phyloP scores from a whole-genome alignment of 2,113 vertebrate species.

The Galemys pyrenaicus region DNA sequence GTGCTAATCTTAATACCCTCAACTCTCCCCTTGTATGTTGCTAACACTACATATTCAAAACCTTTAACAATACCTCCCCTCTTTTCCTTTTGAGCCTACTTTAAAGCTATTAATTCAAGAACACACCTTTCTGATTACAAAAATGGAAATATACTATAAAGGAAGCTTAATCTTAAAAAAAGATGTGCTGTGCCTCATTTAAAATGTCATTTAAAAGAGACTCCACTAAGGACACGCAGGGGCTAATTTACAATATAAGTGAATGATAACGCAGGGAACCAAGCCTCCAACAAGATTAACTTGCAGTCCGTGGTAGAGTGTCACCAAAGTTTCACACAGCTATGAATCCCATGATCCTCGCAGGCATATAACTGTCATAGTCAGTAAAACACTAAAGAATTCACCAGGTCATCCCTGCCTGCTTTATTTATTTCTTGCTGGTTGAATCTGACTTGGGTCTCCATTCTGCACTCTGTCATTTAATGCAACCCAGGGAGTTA shows the following conservation, averaged over 20 bases:
- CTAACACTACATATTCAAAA: background rate
- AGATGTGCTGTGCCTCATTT: background rate
- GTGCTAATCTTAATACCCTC: background rate
- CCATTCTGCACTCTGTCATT: background rate
- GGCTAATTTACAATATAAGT: background rate
- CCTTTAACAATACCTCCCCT: rapidly evolving
- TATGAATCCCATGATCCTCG: background rate
- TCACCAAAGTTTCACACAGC: background rate
- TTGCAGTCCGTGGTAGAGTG: background rate
- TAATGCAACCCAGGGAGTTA: slow-evolving; percentile 29
- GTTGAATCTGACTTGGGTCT: rapidly evolving
- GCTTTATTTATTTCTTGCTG: background rate
- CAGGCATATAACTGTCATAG: rapidly evolving
- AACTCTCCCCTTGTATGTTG: background rate
- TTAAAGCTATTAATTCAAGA: background rate
- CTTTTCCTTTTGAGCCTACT: background rate
- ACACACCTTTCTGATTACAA: background rate
- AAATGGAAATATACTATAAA: background rate
- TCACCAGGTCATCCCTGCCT: background rate
- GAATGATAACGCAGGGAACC: background rate
- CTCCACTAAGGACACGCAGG: background rate
- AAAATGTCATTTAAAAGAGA: slow-evolving; percentile 1
- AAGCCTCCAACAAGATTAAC: background rate
- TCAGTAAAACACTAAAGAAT: background rate
- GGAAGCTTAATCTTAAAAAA: background rate